Conservation (phyloP, 2,888 invertebrate species). For the Cybosia mesomella region DNA sequence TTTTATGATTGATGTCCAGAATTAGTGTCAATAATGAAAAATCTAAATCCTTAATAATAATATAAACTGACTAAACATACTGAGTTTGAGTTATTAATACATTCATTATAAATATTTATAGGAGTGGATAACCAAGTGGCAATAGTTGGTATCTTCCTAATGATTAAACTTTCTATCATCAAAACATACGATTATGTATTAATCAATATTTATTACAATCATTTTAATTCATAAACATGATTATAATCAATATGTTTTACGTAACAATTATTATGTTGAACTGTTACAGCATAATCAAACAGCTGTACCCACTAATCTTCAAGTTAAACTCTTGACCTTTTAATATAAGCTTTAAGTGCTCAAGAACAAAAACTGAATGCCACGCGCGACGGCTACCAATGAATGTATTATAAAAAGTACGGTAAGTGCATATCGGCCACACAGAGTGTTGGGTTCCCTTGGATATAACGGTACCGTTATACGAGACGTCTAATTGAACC, state of each 20-base stretch:
- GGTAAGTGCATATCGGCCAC: constrained; percentile 29
- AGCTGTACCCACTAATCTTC: constrained; percentile 23
- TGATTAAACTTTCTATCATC: not conserved
- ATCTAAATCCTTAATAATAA: no score
- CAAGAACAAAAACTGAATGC: constrained; percentile 23
- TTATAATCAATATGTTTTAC: constrained; percentile 1
- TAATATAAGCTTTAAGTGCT: constrained; percentile 23
- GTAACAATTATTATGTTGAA: not conserved
- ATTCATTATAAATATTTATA: not conserved
- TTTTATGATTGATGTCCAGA: no score
- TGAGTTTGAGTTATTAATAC: not conserved
- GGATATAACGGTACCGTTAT: not conserved
- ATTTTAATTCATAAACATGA: not conserved
- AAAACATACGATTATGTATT: not conserved
- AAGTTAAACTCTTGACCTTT: constrained; percentile 31
- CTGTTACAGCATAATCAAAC: constrained; percentile 6
- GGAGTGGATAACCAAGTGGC: not conserved
- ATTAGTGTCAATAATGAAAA: no score
- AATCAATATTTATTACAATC: constrained; percentile 7
- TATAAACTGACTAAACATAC: no score
- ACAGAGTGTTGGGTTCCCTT: constrained; percentile 14
- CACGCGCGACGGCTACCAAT: constrained; percentile 24
- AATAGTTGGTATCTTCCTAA: not conserved
- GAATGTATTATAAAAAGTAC: constrained; percentile 36
- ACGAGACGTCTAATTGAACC: not conserved